phyloP scores from a whole-genome alignment of 37 sponge, comb jelly and placozoan genomes.

The Theonella swinhoei region DNA sequence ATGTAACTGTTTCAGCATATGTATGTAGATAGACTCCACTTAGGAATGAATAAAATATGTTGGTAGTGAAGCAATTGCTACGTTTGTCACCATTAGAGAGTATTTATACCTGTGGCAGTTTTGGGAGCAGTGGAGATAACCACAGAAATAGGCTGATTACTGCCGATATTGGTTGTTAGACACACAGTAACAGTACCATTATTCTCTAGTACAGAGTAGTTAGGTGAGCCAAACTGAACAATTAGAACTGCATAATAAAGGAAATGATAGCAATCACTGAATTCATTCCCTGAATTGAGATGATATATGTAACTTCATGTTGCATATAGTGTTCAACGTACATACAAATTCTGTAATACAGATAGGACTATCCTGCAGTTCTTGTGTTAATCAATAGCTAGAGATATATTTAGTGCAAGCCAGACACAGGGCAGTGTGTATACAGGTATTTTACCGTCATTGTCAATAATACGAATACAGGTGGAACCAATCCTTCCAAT shows the following conservation, averaged over 20 bases:
- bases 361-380: too few relatives aligned
- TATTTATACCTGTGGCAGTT: neutral
- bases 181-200: neutral
- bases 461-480: neutral
- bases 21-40: too few relatives aligned
- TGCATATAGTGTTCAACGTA: neutral
- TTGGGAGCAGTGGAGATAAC: neutral
- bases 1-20: too few relatives aligned
- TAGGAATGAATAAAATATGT: too few relatives aligned
- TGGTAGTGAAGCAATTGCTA: neutral
- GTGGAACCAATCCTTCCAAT: neutral
- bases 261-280: too few relatives aligned
- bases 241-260: neutral
- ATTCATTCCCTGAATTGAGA: too few relatives aligned
- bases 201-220: neutral
- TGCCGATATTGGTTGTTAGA: neutral
- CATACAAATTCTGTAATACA: too few relatives aligned
- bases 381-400: too few relatives aligned
- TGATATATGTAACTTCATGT: neutral
- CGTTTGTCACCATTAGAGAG: too few relatives aligned
- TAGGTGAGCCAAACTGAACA: neutral
- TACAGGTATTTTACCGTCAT: too few relatives aligned
- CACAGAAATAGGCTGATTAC: neutral
- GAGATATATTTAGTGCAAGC: too few relatives aligned
- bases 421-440: too few relatives aligned